Conservation (phyloP, 2,888 invertebrate genomes). For the Apeira syringaria region DNA sequence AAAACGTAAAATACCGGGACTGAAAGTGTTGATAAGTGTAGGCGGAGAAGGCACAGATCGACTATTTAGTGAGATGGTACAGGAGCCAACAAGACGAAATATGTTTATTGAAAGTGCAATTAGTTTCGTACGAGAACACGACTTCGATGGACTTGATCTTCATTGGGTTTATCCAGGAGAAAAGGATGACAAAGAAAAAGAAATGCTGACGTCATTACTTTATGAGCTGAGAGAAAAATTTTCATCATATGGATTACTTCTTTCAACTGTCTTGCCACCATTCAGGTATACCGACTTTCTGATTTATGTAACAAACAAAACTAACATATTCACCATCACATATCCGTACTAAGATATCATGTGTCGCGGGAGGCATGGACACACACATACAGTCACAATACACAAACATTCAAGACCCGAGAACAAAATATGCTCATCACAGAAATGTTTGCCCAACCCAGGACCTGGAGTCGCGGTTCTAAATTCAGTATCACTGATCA, state of each 20-base stretch:
- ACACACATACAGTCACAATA: no score
- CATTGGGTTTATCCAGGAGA: conserved; percentile 90
- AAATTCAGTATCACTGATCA: no score
- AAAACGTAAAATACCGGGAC: conserved; percentile 85
- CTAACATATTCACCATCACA: no score
- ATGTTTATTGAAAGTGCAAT: conserved; percentile 86
- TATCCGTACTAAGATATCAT: no score
- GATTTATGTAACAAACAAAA: no score
- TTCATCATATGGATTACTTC: conserved; percentile 77
- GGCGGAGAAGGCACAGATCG: conserved; percentile 87
- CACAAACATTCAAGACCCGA: no score
- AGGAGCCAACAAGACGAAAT: conserved; percentile 76
- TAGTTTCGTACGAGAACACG: conserved; percentile 85
- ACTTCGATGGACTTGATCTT: conserved; percentile 92
- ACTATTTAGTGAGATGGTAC: conserved; percentile 85
- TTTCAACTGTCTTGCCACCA: conserved; percentile 84
- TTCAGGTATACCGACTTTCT: conserved; percentile 80
- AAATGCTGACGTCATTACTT: conserved; percentile 79
- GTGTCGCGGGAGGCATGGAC: no score
- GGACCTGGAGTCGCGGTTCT: no score
- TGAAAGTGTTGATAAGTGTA: conserved; percentile 89
- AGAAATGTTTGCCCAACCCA: no score
- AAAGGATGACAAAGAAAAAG: conserved; percentile 78
- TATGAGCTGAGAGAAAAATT: conserved; percentile 86
- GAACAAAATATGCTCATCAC: no score